Evolutionary conservation across 2,888 invertebrate species (phyloP).

Genomic region (Torymus tubicola): DNA sequence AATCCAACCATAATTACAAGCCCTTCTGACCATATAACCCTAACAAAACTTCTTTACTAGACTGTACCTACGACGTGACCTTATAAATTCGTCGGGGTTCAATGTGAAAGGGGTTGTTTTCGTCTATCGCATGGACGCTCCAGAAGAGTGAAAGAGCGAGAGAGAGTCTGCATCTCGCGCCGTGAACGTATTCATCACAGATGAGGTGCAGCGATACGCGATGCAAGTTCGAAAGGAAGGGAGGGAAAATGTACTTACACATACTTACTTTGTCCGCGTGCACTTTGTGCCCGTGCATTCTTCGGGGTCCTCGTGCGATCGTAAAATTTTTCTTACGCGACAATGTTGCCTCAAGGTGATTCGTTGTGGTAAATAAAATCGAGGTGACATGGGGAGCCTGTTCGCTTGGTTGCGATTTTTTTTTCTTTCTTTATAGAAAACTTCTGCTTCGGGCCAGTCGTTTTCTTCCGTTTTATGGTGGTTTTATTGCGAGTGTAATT

Average conservation of each 20-base stretch:
- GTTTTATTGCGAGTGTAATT: too few relatives aligned
- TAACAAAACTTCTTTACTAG: not conserved
- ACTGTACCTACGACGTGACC: slow-evolving; percentile 21
- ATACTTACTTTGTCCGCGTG: slow-evolving; percentile 5
- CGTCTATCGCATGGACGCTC: slow-evolving; percentile 5
- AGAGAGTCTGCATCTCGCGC: not conserved
- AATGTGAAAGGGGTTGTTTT: slow-evolving; percentile 31
- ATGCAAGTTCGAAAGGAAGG: not conserved
- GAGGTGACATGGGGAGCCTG: too few relatives aligned
- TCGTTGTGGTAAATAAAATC: too few relatives aligned
- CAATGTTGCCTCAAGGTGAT: too few relatives aligned
- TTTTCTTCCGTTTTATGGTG: too few relatives aligned
- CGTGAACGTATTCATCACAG: slow-evolving; percentile 33
- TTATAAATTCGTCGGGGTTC: slow-evolving; percentile 3
- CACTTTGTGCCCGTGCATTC: not conserved
- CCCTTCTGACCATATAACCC: not conserved
- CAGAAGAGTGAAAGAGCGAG: not conserved
- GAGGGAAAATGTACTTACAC: not conserved
- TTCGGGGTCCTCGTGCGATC: not conserved
- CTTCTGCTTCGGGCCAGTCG: too few relatives aligned
- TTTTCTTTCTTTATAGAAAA: too few relatives aligned
- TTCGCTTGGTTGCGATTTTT: too few relatives aligned
- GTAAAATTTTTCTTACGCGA: too few relatives aligned
- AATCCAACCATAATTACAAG: too few relatives aligned
- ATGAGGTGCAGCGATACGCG: not conserved